Conservation (phyloP, 2,888 invertebrate genomes). For the Rhagophthalmus giganteus region DNA sequence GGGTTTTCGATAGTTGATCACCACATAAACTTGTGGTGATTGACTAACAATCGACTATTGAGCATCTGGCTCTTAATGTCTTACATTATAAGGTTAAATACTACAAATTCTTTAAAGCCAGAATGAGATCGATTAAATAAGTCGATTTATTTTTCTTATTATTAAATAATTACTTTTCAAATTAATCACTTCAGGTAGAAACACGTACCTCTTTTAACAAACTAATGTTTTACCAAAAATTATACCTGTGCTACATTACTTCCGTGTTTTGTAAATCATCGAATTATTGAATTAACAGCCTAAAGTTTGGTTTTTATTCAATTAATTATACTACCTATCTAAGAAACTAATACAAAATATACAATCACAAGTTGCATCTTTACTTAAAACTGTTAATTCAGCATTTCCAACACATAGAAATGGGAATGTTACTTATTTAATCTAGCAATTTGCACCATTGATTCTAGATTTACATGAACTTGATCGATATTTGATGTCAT, state of each 20-base stretch:
- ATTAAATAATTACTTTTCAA: too few relatives aligned
- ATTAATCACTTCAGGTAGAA: not conserved
- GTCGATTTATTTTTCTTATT: too few relatives aligned
- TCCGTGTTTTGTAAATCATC: conserved; percentile 16
- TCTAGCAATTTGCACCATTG: conserved; percentile 51
- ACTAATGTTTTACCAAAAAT: not conserved
- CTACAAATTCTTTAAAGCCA: too few relatives aligned
- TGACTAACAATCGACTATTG: too few relatives aligned
- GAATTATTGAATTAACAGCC: conserved; percentile 33
- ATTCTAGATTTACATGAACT: conserved; percentile 42
- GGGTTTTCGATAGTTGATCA: too few relatives aligned
- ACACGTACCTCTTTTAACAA: too few relatives aligned
- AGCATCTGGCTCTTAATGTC: too few relatives aligned
- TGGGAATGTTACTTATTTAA: conserved; percentile 48
- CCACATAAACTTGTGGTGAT: too few relatives aligned
- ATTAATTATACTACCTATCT: conserved; percentile 32
- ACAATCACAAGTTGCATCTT: conserved; percentile 36
- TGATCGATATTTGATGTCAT: conserved; percentile 27
- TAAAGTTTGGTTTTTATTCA: conserved; percentile 29
- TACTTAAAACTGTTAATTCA: conserved; percentile 33
- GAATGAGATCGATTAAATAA: too few relatives aligned
- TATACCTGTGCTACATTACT: conserved; percentile 29
- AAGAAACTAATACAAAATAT: conserved; percentile 36
- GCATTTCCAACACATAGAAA: conserved; percentile 41
- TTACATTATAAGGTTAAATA: too few relatives aligned